A percentile compares a stretch with the other conserved stretches of the same genome.
These are phyloP conservation scores for Lasioglossum baleicum DNA, from an alignment of 1,140 invertebrate species.

Conservation along the genomic window DNA sequence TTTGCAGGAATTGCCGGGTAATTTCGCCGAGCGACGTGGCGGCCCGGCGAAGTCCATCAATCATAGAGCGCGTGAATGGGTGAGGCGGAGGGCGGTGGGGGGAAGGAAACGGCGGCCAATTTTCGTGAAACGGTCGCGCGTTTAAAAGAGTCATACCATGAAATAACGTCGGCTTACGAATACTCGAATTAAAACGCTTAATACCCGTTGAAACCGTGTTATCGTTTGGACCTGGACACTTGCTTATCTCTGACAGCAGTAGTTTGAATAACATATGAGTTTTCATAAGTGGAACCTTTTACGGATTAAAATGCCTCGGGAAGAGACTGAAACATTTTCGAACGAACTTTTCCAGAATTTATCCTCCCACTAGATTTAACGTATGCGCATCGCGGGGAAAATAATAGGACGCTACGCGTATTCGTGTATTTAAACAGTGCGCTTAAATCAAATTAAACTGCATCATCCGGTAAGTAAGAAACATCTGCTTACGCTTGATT, in stretches of 20 bases:
- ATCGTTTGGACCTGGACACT: background rate
- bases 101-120: slow-evolving; percentile 4
- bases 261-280: background rate
- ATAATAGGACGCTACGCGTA: too few species aligned
- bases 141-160: background rate
- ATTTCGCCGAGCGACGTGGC: slow-evolving; percentile 47
- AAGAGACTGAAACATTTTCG: too few species aligned
- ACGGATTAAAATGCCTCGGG: too few species aligned
- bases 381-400: too few species aligned
- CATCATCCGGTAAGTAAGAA: too few species aligned
- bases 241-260: background rate
- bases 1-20: slow-evolving; percentile 61
- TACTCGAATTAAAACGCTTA: slow-evolving; percentile 16
- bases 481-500: too few species aligned
- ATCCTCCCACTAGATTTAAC: too few species aligned
- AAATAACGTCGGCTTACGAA: background rate
- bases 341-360: too few species aligned
- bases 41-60: slow-evolving; percentile 48
- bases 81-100: background rate
- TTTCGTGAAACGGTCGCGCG: slow-evolving; percentile 18
- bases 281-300: too few species aligned
- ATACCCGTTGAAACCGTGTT: slow-evolving; percentile 2
- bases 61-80: slow-evolving; percentile 17
- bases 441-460: too few species aligned
- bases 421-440: too few species aligned